Percentiles rank a stretch among this genome's conserved stretches.
Conservation (phyloP, 2,797 vertebrate species). For the Propithecus deckenii region DNA sequence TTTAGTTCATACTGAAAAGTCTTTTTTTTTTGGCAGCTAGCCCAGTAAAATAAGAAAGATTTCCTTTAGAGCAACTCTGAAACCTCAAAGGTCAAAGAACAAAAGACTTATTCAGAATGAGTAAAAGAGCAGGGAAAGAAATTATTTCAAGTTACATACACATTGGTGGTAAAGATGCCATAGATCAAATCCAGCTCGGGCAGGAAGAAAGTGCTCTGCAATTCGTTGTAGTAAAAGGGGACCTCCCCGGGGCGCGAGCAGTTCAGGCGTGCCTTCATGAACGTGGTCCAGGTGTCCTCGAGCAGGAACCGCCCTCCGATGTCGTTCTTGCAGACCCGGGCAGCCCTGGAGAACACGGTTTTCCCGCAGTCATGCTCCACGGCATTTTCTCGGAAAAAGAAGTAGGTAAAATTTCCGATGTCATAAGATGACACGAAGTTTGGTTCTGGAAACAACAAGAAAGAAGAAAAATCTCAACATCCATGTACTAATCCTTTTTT, state of each 20-base stretch:
- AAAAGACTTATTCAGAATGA: neutral
- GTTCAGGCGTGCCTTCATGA: constrained; percentile 98
- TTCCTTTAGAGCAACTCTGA: neutral
- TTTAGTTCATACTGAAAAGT: neutral
- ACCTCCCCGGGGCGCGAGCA: constrained; percentile 97
- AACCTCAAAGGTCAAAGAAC: neutral
- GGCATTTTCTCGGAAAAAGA: constrained; percentile 97
- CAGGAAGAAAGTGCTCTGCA: constrained; percentile 97
- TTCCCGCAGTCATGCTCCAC: constrained; percentile 97
- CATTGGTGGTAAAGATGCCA: constrained; percentile 97
- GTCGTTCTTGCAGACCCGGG: constrained; percentile 97
- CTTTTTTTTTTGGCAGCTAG: neutral
- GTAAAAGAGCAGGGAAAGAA: neutral
- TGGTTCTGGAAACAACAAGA: constrained; percentile 88
- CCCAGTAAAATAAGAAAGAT: constrained; percentile 29
- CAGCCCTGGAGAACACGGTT: constrained; percentile 95
- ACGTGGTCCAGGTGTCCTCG: constrained; percentile 99
- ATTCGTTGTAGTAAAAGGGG: constrained; percentile 96
- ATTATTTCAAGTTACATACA: constrained; percentile 86
- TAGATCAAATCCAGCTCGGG: constrained; percentile 96
- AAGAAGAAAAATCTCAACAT: neutral
- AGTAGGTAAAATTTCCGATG: constrained; percentile 97
- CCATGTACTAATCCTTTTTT: rapidly evolving
- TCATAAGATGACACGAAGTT: constrained; percentile 99
- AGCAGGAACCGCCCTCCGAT: constrained; percentile 96